Percentiles rank a stretch among this genome's conserved stretches.
These are phyloP conservation scores for Varroa destructor DNA, from an alignment of 1,140 invertebrate species.

Conservation along the genomic window DNA sequence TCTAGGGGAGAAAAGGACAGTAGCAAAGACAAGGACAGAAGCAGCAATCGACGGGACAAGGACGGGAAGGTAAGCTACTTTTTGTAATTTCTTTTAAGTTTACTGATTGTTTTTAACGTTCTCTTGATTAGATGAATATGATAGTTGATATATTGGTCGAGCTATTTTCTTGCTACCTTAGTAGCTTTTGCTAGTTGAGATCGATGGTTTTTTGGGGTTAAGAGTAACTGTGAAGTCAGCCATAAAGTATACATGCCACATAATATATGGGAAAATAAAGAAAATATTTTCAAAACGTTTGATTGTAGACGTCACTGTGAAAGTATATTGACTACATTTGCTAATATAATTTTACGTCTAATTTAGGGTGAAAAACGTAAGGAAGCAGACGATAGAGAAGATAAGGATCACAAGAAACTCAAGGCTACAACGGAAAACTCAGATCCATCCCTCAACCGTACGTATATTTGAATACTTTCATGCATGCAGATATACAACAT, in stretches of 20 bases:
- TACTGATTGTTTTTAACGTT: no score
- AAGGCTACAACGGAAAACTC: constrained; percentile 31
- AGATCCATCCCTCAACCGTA: constrained; percentile 10
- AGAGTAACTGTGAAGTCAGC: no score
- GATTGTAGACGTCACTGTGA: background rate
- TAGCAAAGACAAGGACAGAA: constrained; percentile 43
- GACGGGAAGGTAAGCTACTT: constrained; percentile 36
- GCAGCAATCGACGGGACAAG: constrained; percentile 33
- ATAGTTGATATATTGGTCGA: no score
- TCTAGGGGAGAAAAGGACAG: constrained; percentile 41
- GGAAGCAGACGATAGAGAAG: constrained; percentile 35
- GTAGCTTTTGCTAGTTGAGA: no score
- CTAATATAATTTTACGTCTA: background rate
- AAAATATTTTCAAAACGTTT: background rate
- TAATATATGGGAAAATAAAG: background rate
- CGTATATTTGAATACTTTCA: no score
- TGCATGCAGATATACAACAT: no score
- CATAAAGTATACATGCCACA: no score
- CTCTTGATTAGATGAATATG: no score
- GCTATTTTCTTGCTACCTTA: no score
- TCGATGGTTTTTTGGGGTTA: no score
- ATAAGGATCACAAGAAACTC: constrained; percentile 28
- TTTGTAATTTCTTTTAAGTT: no score
- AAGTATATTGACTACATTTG: background rate
- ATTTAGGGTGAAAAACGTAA: constrained; percentile 40